These are phyloP conservation scores for Hyla sarda DNA, from an alignment of 2,113 vertebrate genomes.

Conservation along the genomic window DNA sequence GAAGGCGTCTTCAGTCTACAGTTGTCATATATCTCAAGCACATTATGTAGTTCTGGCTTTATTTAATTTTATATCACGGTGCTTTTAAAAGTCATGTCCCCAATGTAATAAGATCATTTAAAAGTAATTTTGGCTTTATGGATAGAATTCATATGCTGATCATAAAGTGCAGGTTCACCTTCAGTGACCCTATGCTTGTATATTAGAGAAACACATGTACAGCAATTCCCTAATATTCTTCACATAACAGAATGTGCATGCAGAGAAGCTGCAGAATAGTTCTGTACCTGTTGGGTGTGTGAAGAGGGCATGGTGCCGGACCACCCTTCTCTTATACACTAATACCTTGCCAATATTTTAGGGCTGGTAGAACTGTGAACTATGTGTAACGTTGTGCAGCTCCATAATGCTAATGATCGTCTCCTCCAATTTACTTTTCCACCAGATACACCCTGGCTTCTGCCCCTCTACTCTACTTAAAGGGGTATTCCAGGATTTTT, in stretches of 20 bases:
- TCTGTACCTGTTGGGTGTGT: background rate
- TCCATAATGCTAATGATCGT: background rate
- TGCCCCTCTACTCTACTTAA: too few relatives aligned
- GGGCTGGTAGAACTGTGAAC: background rate
- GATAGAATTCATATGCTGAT: background rate
- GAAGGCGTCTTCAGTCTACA: background rate
- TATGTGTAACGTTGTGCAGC: background rate
- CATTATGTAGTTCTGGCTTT: background rate
- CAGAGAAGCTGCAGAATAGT: background rate
- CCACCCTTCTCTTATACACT: background rate
- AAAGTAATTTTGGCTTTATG: constrained; percentile 7
- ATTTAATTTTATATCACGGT: constrained; percentile 1
- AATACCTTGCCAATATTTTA: background rate
- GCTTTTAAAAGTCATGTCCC: constrained; percentile 22
- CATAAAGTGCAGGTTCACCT: background rate
- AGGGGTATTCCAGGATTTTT: too few relatives aligned
- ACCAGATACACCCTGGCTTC: too few relatives aligned
- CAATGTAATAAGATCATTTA: constrained; percentile 9
- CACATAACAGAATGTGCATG: too few relatives aligned
- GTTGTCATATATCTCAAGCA: background rate
- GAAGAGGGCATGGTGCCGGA: background rate
- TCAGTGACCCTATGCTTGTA: background rate
- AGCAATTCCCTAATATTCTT: background rate
- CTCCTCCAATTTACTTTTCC: too few relatives aligned
- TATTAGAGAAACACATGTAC: background rate